A percentile compares a stretch with the other conserved stretches of the same genome.
Conservation (phyloP, 2,888 invertebrate species). For the Xestia sexstrigata region DNA sequence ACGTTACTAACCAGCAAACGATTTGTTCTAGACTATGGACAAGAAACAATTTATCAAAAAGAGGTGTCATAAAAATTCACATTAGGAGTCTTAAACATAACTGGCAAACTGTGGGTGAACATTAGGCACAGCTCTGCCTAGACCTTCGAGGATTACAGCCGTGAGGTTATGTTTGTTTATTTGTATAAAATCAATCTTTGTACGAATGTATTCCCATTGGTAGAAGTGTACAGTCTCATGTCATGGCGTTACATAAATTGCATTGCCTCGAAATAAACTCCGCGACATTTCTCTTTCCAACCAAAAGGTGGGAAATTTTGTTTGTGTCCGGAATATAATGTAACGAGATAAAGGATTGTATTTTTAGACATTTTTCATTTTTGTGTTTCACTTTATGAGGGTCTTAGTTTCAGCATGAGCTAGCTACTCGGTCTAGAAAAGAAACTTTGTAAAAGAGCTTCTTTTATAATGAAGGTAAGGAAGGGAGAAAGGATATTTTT, state of each 20-base stretch:
- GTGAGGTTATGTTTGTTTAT: not conserved
- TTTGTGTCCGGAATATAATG: slow-evolving; percentile 10
- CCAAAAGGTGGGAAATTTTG: slow-evolving; percentile 15
- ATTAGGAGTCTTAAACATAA: not conserved
- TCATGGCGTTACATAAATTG: slow-evolving; percentile 45
- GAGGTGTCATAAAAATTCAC: not conserved
- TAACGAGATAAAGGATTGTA: not conserved
- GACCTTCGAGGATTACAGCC: not conserved
- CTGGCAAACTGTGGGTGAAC: not conserved
- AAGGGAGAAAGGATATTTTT: not conserved
- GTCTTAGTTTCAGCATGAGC: not conserved
- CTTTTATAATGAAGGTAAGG: not conserved
- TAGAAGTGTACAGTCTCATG: not conserved
- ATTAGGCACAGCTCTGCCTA: not conserved
- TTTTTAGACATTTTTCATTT: not conserved
- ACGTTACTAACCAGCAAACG: not conserved
- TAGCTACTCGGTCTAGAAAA: not conserved
- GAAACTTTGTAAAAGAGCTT: not conserved
- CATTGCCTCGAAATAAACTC: slow-evolving; percentile 33
- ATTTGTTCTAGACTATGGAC: not conserved
- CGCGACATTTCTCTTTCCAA: slow-evolving; percentile 8
- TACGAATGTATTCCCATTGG: not conserved
- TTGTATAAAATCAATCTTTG: not conserved
- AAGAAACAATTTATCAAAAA: not conserved
- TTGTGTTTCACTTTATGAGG: not conserved